These are phyloP conservation scores for Semaprochilodus insignis DNA, from an alignment of 2,797 vertebrate species.

Conservation along the genomic window DNA sequence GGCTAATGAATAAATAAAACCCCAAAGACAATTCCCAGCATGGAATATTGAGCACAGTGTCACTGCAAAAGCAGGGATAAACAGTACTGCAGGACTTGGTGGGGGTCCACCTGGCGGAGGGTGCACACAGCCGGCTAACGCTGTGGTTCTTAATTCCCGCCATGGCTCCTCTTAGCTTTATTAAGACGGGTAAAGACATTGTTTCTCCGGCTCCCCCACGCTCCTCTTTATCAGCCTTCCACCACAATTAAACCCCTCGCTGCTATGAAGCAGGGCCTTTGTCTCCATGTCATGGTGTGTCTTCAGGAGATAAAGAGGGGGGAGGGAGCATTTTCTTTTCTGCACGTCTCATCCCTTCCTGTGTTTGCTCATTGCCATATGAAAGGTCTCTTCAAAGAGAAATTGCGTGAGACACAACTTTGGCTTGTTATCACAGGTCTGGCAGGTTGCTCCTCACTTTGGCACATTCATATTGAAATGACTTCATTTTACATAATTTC, in stretches of 20 bases:
- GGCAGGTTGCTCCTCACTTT: constrained; percentile 61
- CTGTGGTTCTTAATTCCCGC: constrained; percentile 50
- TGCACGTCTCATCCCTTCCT: constrained; percentile 57
- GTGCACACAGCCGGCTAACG: constrained; percentile 23
- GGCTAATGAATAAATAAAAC: constrained; percentile 26
- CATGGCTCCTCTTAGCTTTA: constrained; percentile 53
- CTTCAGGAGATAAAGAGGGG: constrained; percentile 61
- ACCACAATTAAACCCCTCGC: constrained; percentile 62
- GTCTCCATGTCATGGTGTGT: constrained; percentile 67
- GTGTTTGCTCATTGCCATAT: constrained; percentile 57
- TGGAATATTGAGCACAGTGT: constrained; percentile 8
- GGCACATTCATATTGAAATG: constrained; percentile 59
- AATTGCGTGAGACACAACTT: constrained; percentile 59
- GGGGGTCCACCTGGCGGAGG: constrained; percentile 45
- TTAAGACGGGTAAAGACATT: constrained; percentile 61
- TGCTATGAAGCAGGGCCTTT: constrained; percentile 57
- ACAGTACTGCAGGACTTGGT: not conserved
- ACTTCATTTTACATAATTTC: constrained; percentile 55
- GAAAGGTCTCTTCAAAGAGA: constrained; percentile 61
- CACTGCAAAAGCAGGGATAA: not conserved
- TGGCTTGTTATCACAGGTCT: constrained; percentile 62
- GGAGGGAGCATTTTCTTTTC: constrained; percentile 52
- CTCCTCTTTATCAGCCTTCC: constrained; percentile 56
- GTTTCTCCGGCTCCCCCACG: constrained; percentile 50
- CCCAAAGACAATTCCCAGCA: constrained; percentile 5